Evolutionary conservation across 1,140 invertebrate genomes (phyloP), one percentile per base, ranked within the genome.

Genomic region (Lepidurus packardi): DNA sequence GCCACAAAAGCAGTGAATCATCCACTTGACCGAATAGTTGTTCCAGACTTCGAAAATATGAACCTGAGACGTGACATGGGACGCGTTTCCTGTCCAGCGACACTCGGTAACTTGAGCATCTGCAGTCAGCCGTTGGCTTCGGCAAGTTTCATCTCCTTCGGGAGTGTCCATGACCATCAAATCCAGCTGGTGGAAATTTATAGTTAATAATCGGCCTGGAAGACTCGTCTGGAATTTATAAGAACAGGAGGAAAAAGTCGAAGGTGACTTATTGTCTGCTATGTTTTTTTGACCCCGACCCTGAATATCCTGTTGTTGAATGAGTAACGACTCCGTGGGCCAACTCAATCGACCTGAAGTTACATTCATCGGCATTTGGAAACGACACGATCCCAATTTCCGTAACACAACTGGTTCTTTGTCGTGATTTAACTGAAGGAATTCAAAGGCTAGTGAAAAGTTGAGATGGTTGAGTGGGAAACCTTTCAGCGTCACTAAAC

Each of bases 371-470:
- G 53, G 53, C 53, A 65, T 65, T 65, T 65, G 16, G 53, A 65
- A 65, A 4, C 53, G 53, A 65, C 53, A 65, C 13, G 53, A 13
- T 65, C 13, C 21, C 53, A 65, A 65, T 21, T 65, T 65, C 6
- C 21, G 16, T 65, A 65, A n/a, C 53, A 7, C 53, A 9, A 65
- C 21, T 13, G 53, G 53, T 65, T 65, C 53, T 65, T 65, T 65
- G 53, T 65, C 21, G n/a, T 16, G 53, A 65, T 65, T 65, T 13
- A 65, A 21, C 53, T 65, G 53, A 21, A 65, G 53, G 21, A 65
- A 65, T 65, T 65, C 53, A 65, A 65, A 65, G 53, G 53, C 53
- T 65, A 65, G 53, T 65, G 53, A 65, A 65, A 65, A 65, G 53
- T 65, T 65, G 21, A 65, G 53, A 65, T 65, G 53, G 53, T 65